A percentile compares a stretch with the other conserved stretches of the same genome.
These are phyloP conservation scores for Bovichtus variegatus DNA, from an alignment of 2,797 vertebrate genomes.

Conservation along the genomic window DNA sequence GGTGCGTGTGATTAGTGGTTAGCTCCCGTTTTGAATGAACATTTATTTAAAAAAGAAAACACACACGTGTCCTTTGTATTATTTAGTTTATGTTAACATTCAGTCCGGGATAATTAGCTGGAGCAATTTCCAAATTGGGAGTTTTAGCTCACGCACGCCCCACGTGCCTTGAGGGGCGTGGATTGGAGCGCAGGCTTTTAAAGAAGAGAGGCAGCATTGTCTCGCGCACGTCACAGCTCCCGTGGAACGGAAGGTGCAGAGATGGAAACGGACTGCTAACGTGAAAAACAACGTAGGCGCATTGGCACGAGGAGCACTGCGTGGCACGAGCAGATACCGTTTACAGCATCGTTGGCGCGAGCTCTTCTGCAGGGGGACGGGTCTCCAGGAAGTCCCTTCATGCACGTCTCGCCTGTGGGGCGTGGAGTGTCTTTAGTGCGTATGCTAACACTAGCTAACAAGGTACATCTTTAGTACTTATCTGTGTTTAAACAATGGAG, in stretches of 20 bases:
- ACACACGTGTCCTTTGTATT: neutral
- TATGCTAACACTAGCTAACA: slow-evolving; percentile 40
- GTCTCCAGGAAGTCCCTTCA: neutral
- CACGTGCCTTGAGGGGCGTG: slow-evolving; percentile 69
- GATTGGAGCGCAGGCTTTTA: slow-evolving; percentile 43
- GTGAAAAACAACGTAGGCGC: too few species aligned
- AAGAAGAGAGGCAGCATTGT: slow-evolving; percentile 24
- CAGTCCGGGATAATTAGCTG: neutral
- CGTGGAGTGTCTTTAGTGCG: slow-evolving; percentile 22
- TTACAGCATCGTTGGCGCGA: too few species aligned
- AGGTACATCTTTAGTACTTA: slow-evolving; percentile 32
- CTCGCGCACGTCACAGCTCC: neutral
- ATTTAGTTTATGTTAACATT: neutral
- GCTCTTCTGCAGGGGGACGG: neutral
- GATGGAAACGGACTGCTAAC: rapidly evolving
- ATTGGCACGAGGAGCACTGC: neutral
- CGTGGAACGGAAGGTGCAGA: rapidly evolving
- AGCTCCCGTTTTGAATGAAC: neutral
- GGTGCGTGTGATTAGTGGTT: neutral
- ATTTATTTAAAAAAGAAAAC: neutral
- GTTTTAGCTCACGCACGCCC: too few species aligned
- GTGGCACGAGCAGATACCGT: too few species aligned
- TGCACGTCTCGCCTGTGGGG: slow-evolving; percentile 14
- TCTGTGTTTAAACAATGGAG: neutral
- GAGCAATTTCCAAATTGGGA: slow-evolving; percentile 13